These are phyloP conservation scores for Julus scanicus DNA, from an alignment of 2,888 invertebrate species.

Conservation along the genomic window DNA sequence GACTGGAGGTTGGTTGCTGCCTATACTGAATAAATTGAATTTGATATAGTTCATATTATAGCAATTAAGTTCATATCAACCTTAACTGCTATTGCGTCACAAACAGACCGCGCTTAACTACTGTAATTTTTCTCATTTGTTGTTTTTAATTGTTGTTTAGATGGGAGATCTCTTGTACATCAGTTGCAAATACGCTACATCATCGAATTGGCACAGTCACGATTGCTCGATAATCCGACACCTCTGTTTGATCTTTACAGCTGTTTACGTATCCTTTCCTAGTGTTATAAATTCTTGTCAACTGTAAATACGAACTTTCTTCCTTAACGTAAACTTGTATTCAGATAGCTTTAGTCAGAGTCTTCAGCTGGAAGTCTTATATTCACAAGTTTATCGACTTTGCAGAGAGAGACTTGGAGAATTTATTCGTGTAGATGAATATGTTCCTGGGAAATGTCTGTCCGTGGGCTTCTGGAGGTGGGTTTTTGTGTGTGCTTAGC, in stretches of 20 bases:
- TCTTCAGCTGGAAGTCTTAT: slow-evolving; percentile 84
- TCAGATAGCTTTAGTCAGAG: slow-evolving; percentile 89
- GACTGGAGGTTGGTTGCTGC: slow-evolving; percentile 78
- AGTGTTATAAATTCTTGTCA: not conserved
- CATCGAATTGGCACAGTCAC: slow-evolving; percentile 91
- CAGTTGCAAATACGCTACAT: slow-evolving; percentile 86
- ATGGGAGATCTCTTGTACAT: slow-evolving; percentile 96
- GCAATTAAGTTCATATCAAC: not conserved
- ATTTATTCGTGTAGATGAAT: slow-evolving; percentile 90
- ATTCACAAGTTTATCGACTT: slow-evolving; percentile 75
- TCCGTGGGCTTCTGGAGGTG: slow-evolving; percentile 96
- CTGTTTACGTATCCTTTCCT: slow-evolving; percentile 73
- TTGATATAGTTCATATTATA: not conserved
- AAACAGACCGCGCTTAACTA: not conserved
- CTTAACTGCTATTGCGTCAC: not conserved
- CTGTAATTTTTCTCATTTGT: slow-evolving; percentile 46
- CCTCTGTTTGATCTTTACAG: slow-evolving; percentile 85
- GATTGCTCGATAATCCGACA: slow-evolving; percentile 82
- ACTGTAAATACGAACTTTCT: not conserved
- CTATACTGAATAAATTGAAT: slow-evolving; percentile 47
- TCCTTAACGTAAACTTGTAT: slow-evolving; percentile 15
- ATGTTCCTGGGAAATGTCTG: slow-evolving; percentile 86
- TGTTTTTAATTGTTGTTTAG: slow-evolving; percentile 67
- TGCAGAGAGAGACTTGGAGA: slow-evolving; percentile 83
- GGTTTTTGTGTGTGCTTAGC: slow-evolving; percentile 31